Percentiles rank a stretch among this genome's conserved stretches.
These are phyloP conservation scores for Tragelaphus buxtoni DNA, from an alignment of 2,113 vertebrate genomes.

Conservation along the genomic window DNA sequence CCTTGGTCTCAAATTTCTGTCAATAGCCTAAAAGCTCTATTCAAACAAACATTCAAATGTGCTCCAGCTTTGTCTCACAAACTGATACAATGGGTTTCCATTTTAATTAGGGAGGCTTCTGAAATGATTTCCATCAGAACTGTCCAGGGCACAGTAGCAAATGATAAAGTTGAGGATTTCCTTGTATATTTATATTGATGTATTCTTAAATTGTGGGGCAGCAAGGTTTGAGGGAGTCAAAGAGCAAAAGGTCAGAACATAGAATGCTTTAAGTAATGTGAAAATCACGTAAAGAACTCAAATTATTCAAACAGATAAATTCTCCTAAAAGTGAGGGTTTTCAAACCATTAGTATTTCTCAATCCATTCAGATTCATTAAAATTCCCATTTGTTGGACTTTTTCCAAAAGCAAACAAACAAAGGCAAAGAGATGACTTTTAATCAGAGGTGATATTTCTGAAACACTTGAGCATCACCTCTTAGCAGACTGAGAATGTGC, in stretches of 20 bases:
- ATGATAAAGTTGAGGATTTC: neutral
- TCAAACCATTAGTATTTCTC: neutral
- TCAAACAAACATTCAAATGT: constrained; percentile 1
- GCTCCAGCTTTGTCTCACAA: constrained; percentile 17
- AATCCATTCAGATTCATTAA: neutral
- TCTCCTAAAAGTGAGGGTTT: neutral
- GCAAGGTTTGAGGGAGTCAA: neutral
- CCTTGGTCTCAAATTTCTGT: constrained; percentile 38
- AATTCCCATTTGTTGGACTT: neutral
- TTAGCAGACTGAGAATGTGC: neutral
- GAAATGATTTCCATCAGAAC: constrained; percentile 23
- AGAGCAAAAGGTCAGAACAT: neutral
- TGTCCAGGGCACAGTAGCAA: neutral
- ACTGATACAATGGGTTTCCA: constrained; percentile 17
- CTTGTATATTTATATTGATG: neutral
- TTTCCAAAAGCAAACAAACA: neutral
- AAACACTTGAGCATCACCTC: neutral
- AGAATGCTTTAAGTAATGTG: neutral
- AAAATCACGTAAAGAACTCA: neutral
- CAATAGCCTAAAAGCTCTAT: constrained; percentile 46
- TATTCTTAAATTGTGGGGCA: neutral
- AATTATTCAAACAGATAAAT: neutral
- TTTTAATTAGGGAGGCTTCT: constrained; percentile 54
- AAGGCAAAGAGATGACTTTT: neutral
- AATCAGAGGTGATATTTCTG: neutral